Evolutionary conservation across 2,113 vertebrate genomes (phyloP), one percentile per base, ranked within the genome.

Genomic region (Trinectes maculatus): DNA sequence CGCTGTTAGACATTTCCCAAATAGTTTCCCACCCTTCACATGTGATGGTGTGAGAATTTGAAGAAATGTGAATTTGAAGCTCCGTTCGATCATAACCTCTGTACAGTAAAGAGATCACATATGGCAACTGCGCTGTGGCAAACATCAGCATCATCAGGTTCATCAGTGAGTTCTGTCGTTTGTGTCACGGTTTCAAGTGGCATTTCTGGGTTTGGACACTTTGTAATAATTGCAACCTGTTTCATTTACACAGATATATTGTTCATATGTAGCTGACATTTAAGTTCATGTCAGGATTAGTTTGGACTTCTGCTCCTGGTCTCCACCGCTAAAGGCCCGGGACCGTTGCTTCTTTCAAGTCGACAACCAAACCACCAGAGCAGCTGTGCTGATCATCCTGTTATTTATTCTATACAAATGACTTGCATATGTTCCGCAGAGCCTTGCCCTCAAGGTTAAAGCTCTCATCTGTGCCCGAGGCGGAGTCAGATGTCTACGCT

Each of bases 361-460:
- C 25, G 77, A 83, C 64, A 83, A 85, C 69, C 76, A 88, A 83
- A 71, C 82, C 21, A 21, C 71, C 51, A 33, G 43, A 82, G 83
- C 85, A 83, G 79, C 89, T 85, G 87, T 42, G 43, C 61, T 18
- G 61, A 88, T 68, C 81, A 73, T 88, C 82, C 86, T 66, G 76
- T 86, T 85, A 84, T 90, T 89, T 86, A 90, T 85, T 85, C 73
- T 21, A 67, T 71, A 87, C 86, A 87, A 85, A 92, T 91, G 25
- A 86, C 87, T 91, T 72, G 67, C 89, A 91, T 78, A 79, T 92
- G 91, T 87, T 83, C 43, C 1, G 43, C 39, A 10, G 71, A 24
- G 80, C 71, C 72, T 82, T 85, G 80, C 74, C 85, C 85, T 79
- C 66, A 33, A 74, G 83, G 87, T 81, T 84, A 75, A 84, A 72